Evolutionary conservation across 92 coral and sea anemone species (phyloP).

Genomic region (Siderastrea siderea): DNA sequence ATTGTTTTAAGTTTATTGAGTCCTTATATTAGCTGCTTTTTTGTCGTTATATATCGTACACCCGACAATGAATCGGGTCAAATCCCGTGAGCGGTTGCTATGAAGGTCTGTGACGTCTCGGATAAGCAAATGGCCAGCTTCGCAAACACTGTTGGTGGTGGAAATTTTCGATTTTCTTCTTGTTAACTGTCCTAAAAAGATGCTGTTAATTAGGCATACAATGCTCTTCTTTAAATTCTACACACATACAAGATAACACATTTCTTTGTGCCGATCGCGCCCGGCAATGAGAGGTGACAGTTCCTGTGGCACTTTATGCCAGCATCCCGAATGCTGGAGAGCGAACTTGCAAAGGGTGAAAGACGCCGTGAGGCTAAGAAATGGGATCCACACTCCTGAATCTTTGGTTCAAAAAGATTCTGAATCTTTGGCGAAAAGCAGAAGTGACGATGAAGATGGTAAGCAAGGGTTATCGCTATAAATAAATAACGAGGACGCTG

Average conservation of each 20-base stretch:
- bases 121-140: constrained; percentile 60
- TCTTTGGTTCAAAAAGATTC: not conserved
- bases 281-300: constrained; percentile 53
- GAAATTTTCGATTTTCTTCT: not conserved
- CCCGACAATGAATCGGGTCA: not conserved
- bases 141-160: not conserved
- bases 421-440: not conserved
- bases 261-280: not conserved
- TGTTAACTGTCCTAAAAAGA: not conserved
- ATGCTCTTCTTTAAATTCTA: not conserved
- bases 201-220: not conserved
- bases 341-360: constrained; percentile 86
- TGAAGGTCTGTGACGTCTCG: constrained; percentile 69
- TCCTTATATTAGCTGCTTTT: not conserved
- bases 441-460: constrained; percentile 19
- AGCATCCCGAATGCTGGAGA: constrained; percentile 99
- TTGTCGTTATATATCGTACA: not conserved
- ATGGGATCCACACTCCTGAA: constrained; percentile 59
- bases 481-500: not conserved
- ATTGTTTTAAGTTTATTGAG: too few relatives aligned
- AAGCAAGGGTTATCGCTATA: constrained; percentile 10
- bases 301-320: constrained; percentile 82
- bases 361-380: constrained; percentile 91
- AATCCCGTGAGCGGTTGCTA: constrained; percentile 67
- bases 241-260: not conserved